Base-by-base conservation (phyloP, 2,888 invertebrate genomes). In the Orthosia cruda region DNA sequence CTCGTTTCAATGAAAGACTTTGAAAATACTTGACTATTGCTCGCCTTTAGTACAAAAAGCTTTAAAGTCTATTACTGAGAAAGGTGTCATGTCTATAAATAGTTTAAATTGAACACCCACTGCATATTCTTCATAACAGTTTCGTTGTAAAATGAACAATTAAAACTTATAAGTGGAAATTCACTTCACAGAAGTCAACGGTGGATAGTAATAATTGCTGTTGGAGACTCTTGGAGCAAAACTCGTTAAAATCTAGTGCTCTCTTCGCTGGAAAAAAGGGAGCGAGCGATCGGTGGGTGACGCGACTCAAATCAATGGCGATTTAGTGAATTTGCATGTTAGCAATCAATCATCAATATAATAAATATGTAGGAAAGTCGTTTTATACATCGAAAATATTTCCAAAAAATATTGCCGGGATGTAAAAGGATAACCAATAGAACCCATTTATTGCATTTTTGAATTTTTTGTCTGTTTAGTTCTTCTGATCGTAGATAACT, bases 181-280 rank as follows among this genome's bases (percentile, higher is more conserved):
- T 92, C 90, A 90, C 88, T 91, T 87, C 84, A 83, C 80, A 89
- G 78, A 90, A 91, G 89, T 88, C 85, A 81, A 84, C 86, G 87
- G 84, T 81, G 87, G 89, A 91, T 92, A 91, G 90, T 91, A 92
- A 93, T 92, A 92, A 94, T 93, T 92, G 92, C 91, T 92, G 89
- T 89, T 81, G 85, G 83, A 90, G 87, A 86, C 89, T 90, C 94
- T 94, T 89, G 90, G 88, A 92, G 91, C 89, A 91, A 91, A 93
- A 93, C 94, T 95, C 95, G 93, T 95, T 95, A 95, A 94, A 94
- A 90, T 94, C 91, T 92, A 95, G 94, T 91, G 93, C 94, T 88
- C 94, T 94, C 86, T 75, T 75, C 82, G 86, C 80, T 82, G 87
- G 90, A 88, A 87, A 82, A 71, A 74, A 73, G 77, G 69, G 74